Percentiles rank a stretch among this genome's conserved stretches.
Evolutionary conservation across 1,140 invertebrate species (phyloP).

Genomic region (Diabrotica virgifera): DNA sequence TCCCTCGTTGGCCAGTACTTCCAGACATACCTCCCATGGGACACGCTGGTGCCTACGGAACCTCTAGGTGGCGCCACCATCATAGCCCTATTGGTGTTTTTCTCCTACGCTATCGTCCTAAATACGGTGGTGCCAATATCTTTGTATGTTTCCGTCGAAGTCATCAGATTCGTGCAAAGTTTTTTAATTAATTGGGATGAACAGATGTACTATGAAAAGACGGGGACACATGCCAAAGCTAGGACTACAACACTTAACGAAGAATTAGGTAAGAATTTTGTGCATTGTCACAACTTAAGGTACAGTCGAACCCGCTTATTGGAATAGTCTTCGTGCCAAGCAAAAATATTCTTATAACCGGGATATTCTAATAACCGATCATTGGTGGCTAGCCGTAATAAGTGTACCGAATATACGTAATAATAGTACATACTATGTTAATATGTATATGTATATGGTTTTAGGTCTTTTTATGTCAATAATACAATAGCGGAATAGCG

Average conservation of each 20-base stretch:
- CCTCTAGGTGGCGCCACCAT: conserved; percentile 81
- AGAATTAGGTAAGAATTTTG: conserved; percentile 71
- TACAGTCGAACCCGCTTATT: too few species aligned
- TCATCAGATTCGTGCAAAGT: conserved; percentile 95
- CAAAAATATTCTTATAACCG: too few species aligned
- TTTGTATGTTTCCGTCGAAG: conserved; percentile 93
- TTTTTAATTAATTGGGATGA: conserved; percentile 98
- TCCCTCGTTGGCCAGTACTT: conserved; percentile 88
- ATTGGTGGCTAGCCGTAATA: too few species aligned
- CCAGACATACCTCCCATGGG: conserved; percentile 92
- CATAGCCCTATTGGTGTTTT: conserved; percentile 95
- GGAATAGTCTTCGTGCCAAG: too few species aligned
- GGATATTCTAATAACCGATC: too few species aligned
- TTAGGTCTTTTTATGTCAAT: too few species aligned
- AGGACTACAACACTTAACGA: conserved; percentile 98
- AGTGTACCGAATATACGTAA: too few species aligned
- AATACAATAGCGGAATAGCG: too few species aligned
- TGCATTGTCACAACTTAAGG: not conserved
- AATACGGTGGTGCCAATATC: conserved; percentile 99
- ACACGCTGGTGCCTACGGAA: conserved; percentile 80
- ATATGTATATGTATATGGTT: too few species aligned
- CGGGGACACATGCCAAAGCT: conserved; percentile 92
- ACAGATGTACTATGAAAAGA: conserved; percentile 89
- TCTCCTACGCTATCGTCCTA: conserved; percentile 98
- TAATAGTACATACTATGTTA: too few species aligned